Percentiles rank a stretch among this genome's conserved stretches.
These are phyloP conservation scores for Glandiceps talaboti DNA, from an alignment of 53 echinoderm and acorn worm genomes.

Conservation along the genomic window DNA sequence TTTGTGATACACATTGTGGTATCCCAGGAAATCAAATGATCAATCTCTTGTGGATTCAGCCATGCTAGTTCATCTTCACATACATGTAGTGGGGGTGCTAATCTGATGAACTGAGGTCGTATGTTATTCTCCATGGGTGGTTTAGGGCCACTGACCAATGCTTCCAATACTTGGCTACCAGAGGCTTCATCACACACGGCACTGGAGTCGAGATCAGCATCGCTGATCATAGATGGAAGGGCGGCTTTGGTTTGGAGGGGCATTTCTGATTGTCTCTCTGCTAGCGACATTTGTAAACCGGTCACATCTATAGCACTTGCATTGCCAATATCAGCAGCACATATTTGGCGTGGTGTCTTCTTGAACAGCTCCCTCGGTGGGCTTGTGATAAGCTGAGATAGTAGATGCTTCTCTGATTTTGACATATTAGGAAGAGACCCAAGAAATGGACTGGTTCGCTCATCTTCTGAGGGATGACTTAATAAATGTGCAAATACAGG, in stretches of 20 bases:
- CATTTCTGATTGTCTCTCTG: conserved; percentile 78
- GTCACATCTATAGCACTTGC: conserved; percentile 65
- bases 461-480: conserved; percentile 36
- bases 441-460: conserved; percentile 32
- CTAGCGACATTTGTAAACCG: conserved; percentile 67
- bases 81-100: conserved; percentile 79
- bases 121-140: conserved; percentile 69
- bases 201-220: conserved; percentile 75
- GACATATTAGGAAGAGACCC: conserved; percentile 50
- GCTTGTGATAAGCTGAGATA: conserved; percentile 68
- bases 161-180: conserved; percentile 59
- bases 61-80: conserved; percentile 97
- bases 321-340: conserved; percentile 71
- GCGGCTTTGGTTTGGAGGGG: conserved; percentile 58
- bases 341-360: conserved; percentile 81
- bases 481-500: conserved; percentile 85
- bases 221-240: conserved; percentile 65
- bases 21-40: conserved; percentile 81
- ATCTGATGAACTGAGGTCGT: conserved; percentile 73
- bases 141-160: conserved; percentile 55
- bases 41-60: conserved; percentile 70
- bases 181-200: conserved; percentile 41
- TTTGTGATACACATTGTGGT: conserved; percentile 78
- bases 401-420: conserved; percentile 65
- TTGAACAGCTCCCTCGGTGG: conserved; percentile 92